phyloP scores from a whole-genome alignment of 2,888 invertebrate genomes.

The Neocrepidodera transversa region DNA sequence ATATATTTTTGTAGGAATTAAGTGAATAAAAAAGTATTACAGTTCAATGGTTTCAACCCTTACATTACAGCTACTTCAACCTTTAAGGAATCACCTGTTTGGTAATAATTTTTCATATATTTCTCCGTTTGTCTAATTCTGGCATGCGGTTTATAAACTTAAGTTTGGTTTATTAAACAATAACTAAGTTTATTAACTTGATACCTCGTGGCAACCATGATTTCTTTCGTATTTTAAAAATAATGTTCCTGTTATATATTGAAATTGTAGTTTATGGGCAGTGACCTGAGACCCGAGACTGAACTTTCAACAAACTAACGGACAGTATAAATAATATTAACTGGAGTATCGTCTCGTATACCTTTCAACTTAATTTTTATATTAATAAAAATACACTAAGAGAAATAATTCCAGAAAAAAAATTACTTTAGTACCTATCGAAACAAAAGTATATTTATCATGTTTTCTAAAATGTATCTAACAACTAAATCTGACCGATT shows the following conservation, averaged over 20 bases:
- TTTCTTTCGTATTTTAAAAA: slow-evolving; percentile 16
- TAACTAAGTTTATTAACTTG: slow-evolving; percentile 30
- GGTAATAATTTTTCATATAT: too few species aligned
- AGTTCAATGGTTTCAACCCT: too few species aligned
- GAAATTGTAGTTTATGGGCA: slow-evolving; percentile 21
- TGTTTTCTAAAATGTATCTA: too few species aligned
- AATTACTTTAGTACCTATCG: too few species aligned
- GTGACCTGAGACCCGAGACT: slow-evolving; percentile 11
- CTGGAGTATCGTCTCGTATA: not conserved
- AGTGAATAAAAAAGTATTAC: too few species aligned
- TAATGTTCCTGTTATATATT: slow-evolving; percentile 22
- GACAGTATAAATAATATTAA: not conserved
- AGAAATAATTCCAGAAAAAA: too few species aligned
- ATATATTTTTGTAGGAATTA: too few species aligned
- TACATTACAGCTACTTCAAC: too few species aligned
- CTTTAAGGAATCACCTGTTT: too few species aligned
- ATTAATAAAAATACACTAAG: not conserved
- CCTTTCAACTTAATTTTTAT: not conserved
- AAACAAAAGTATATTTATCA: too few species aligned
- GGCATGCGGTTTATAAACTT: not conserved
- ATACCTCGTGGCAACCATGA: slow-evolving; percentile 31
- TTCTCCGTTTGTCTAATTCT: too few species aligned
- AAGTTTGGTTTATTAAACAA: slow-evolving; percentile 29
- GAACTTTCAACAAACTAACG: slow-evolving; percentile 12
- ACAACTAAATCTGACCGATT: too few species aligned